These are phyloP conservation scores for Loris lydekkerianus DNA, from an alignment of 2,797 vertebrate genomes.

Conservation along the genomic window DNA sequence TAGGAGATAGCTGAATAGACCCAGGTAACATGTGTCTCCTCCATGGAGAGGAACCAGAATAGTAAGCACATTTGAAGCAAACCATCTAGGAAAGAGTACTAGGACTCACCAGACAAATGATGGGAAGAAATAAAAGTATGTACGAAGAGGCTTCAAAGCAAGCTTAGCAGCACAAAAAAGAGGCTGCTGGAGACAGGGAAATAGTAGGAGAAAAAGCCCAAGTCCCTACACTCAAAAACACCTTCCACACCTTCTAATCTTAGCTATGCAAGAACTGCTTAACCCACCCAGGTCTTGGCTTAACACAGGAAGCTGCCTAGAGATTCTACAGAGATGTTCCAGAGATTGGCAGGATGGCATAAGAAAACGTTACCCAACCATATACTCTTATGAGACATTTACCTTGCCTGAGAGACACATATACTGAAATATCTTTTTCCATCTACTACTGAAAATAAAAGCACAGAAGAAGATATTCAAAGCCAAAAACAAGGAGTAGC, in stretches of 20 bases:
- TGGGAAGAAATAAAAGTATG: neutral
- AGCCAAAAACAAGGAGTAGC: too few species aligned
- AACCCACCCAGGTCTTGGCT: neutral
- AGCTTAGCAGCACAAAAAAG: too few species aligned
- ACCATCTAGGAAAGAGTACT: neutral
- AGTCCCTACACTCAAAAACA: neutral
- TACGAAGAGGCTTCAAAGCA: neutral
- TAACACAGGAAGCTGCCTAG: neutral
- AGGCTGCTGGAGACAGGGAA: neutral
- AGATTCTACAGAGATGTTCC: neutral
- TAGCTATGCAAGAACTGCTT: neutral
- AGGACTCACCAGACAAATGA: neutral
- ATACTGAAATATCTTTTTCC: too few species aligned
- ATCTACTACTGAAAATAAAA: too few species aligned
- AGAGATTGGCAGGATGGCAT: neutral
- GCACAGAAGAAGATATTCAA: too few species aligned
- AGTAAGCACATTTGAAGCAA: neutral
- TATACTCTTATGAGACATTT: too few species aligned
- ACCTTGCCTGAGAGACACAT: too few species aligned
- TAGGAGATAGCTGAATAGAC: neutral
- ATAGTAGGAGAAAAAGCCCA: neutral
- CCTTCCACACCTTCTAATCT: neutral
- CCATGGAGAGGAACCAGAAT: neutral
- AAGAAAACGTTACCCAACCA: too few species aligned
- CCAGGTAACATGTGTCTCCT: neutral